Base-by-base conservation (phyloP, 2,888 invertebrate genomes). In the Leptura quadrifasciata region DNA sequence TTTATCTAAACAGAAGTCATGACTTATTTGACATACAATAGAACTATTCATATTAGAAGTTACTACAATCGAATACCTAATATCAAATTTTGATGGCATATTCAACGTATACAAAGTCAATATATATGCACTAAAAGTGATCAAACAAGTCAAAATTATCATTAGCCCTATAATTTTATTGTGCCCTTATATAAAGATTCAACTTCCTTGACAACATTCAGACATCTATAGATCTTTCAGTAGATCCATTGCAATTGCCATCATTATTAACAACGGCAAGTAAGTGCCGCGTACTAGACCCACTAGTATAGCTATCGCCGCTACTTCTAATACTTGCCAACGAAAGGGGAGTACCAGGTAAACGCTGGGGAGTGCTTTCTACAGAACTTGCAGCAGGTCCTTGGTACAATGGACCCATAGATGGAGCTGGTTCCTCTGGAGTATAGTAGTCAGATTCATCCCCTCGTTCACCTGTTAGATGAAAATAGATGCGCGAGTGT, bases 381-480 rank as follows among this genome's bases (percentile, higher is more conserved):
- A 88, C 81, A 9, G 89, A 89, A 83, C 87, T 88, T 6, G 81
- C 80, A 10, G 78, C 73, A 10, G 78, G 79, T 12, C 76, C 79
- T 75, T 88, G 88, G 82, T 91, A 92, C 81, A 94, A 90, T 74
- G 92, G 92, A 83, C 92, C 93, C 83, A 93, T 90, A 84, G 93
- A 93, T 82, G 94, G 93, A 84, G 92, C 91, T 81, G 94, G 92
- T 89, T 95, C 95, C 88, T 95, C 95, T 27, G 94, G 94, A 54
- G 95, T 94, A 90, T 94, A 95, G 90, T 94, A 94, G 90, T 95
- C 95, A 47, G 94, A 94, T 90, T 95, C 95, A 79, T 94, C 94
- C 79, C 91, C 93, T 79, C 89, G 87, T 83, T 90, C 90, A 85
- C 86, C 86, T 70, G 21, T 15, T 57, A 8, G 18, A 57, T 4